Percentiles rank a stretch among this genome's conserved stretches.
phyloP scores from a whole-genome alignment of 2,113 vertebrate species.

The Dissostichus mawsoni region DNA sequence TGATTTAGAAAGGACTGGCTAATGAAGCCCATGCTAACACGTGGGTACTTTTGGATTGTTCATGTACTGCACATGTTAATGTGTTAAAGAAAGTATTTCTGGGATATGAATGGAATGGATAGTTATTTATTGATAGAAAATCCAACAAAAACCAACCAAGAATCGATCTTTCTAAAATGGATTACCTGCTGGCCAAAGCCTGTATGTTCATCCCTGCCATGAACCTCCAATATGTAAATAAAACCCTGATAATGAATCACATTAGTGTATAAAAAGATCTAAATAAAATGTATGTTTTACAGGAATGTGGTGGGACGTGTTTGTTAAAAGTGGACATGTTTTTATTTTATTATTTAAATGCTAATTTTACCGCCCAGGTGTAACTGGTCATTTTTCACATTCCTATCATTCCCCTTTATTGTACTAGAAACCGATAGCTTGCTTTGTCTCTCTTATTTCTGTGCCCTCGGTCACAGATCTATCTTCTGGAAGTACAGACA shows the following conservation, averaged over 20 bases:
- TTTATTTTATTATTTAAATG: neutral
- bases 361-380: constrained; percentile 37
- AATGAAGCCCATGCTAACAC: neutral
- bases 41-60: neutral
- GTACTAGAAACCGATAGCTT: constrained; percentile 76
- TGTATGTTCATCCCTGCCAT: neutral
- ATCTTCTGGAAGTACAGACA: neutral
- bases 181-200: neutral
- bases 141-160: neutral
- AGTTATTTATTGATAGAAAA: neutral
- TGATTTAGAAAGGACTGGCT: neutral
- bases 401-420: constrained; percentile 78
- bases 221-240: neutral
- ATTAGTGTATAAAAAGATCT: neutral
- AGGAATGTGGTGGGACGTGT: neutral
- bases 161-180: neutral
- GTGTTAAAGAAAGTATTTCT: neutral
- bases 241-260: neutral
- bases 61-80: neutral
- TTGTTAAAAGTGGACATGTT: neutral
- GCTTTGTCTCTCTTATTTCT: constrained; percentile 26
- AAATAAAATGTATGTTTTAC: neutral
- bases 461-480: neutral
- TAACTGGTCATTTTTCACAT: constrained; percentile 80
- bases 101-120: neutral